phyloP scores from a whole-genome alignment of 2,888 invertebrate species.

The Caenorhabditis plicata region DNA sequence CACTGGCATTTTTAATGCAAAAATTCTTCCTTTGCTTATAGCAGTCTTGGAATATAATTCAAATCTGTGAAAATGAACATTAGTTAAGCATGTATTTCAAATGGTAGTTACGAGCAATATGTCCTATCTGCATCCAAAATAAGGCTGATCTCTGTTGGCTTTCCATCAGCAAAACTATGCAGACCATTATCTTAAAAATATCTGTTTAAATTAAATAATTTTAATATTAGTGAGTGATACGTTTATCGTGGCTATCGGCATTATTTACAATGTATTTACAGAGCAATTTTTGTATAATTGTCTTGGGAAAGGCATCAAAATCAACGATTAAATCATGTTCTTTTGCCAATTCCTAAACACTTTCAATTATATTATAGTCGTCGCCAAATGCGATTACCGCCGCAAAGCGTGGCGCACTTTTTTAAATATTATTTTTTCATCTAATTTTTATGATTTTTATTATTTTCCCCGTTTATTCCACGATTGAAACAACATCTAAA shows the following conservation, averaged over 20 bases:
- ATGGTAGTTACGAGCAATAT: not conserved
- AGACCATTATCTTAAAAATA: not conserved
- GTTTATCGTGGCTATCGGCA: not conserved
- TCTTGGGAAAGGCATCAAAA: slow-evolving; percentile 23
- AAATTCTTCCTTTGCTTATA: slow-evolving; percentile 13
- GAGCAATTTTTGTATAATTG: slow-evolving; percentile 17
- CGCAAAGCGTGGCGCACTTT: too few relatives aligned
- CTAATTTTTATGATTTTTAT: too few relatives aligned
- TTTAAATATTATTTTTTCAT: too few relatives aligned
- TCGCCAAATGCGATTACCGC: too few relatives aligned
- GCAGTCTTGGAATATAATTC: slow-evolving; percentile 23
- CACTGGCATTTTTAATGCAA: slow-evolving; percentile 8
- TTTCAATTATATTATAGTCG: too few relatives aligned
- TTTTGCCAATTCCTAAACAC: slow-evolving; percentile 5
- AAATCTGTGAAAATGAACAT: slow-evolving; percentile 4
- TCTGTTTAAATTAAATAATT: not conserved
- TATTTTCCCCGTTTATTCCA: too few relatives aligned
- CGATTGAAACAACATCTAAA: too few relatives aligned
- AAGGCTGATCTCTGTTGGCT: slow-evolving; percentile 14
- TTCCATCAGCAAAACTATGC: slow-evolving; percentile 3
- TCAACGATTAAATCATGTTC: slow-evolving; percentile 24
- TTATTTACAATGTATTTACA: slow-evolving; percentile 9
- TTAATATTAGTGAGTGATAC: not conserved
- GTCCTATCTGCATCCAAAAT: slow-evolving; percentile 14
- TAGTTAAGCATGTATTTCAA: not conserved